Percentiles rank a stretch among this genome's conserved stretches.
These are phyloP conservation scores for Andrena dorsata DNA, from an alignment of 2,888 invertebrate genomes.

Conservation along the genomic window DNA sequence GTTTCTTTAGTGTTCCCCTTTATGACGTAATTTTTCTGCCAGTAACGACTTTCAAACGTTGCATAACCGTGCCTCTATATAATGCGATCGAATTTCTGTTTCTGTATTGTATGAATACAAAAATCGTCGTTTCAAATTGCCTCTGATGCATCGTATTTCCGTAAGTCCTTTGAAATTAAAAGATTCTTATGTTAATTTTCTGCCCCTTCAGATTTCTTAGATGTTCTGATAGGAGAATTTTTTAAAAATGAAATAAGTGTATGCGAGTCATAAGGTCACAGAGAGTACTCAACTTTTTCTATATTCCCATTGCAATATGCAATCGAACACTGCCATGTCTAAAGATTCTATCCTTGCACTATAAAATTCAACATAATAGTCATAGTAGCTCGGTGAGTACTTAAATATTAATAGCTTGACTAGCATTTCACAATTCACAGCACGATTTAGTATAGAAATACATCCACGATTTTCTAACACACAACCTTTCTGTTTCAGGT, in stretches of 20 bases:
- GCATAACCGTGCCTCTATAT: constrained; percentile 18
- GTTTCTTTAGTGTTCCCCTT: constrained; percentile 23
- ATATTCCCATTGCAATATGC: background rate
- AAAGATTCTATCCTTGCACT: background rate
- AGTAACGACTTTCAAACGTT: constrained; percentile 35
- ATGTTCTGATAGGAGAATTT: background rate
- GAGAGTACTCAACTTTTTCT: background rate
- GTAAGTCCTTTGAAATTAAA: background rate
- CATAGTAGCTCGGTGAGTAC: background rate
- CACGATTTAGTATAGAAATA: background rate
- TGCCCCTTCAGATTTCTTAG: too few relatives aligned
- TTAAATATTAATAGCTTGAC: background rate
- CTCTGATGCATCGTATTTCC: background rate
- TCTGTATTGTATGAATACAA: background rate
- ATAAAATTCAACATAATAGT: background rate
- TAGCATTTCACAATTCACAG: background rate
- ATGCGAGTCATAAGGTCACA: background rate
- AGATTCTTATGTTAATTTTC: background rate
- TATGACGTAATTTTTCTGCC: constrained; percentile 31
- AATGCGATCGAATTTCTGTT: constrained; percentile 12
- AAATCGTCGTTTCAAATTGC: background rate
- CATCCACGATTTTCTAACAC: background rate
- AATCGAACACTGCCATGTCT: background rate
- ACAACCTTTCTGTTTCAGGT: constrained; percentile 37
- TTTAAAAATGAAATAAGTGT: background rate